These are phyloP conservation scores for Drosophila subobscura DNA, from an alignment of 1,140 invertebrate genomes.

Conservation along the genomic window DNA sequence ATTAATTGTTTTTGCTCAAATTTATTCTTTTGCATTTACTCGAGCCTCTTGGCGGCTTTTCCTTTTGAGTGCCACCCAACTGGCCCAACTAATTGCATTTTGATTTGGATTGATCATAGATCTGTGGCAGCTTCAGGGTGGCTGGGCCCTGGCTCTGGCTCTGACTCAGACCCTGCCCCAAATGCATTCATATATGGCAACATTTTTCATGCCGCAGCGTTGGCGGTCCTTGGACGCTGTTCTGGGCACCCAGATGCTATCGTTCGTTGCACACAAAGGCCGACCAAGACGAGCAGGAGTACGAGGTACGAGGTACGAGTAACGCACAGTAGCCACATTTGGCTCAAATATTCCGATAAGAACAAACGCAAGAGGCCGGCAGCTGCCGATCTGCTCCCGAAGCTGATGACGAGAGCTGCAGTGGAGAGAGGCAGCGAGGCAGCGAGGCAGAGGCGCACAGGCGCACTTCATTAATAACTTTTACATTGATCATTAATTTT, in stretches of 20 bases:
- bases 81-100: constrained; percentile 41
- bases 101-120: constrained; percentile 57
- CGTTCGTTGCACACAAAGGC: background rate
- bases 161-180: background rate
- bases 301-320: too few species aligned
- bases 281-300: background rate
- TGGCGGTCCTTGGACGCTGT: constrained; percentile 13
- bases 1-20: constrained; percentile 26
- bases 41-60: constrained; percentile 5
- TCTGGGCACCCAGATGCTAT: constrained; percentile 10
- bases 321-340: constrained; percentile 73
- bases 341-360: constrained; percentile 76
- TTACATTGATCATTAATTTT: constrained; percentile 75
- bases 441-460: background rate
- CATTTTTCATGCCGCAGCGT: constrained; percentile 48
- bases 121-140: constrained; percentile 49
- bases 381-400: constrained; percentile 21
- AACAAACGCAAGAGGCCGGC: constrained; percentile 37
- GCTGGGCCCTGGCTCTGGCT: background rate
- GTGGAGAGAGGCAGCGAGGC: background rate
- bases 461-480: constrained; percentile 73
- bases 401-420: background rate
- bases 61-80: constrained; percentile 31
- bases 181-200: constrained; percentile 18
- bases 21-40: background rate